Conservation (phyloP, 2,797 vertebrate genomes). For the Coluber constrictor region DNA sequence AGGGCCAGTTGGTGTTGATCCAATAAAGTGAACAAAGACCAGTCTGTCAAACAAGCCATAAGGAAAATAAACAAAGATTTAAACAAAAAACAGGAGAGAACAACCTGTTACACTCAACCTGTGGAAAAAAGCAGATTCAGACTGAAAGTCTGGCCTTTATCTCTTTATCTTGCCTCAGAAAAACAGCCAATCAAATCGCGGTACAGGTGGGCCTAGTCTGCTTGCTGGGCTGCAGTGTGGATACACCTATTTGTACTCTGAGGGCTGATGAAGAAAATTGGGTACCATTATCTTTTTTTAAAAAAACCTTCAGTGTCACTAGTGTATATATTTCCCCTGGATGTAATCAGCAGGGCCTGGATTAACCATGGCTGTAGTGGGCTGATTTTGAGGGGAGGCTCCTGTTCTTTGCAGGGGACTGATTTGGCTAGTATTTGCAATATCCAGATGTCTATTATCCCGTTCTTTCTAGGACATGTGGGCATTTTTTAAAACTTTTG, state of each 20-base stretch:
- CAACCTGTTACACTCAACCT: neutral
- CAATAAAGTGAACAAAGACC: neutral
- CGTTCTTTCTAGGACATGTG: neutral
- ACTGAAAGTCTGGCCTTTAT: neutral
- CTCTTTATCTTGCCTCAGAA: too few relatives aligned
- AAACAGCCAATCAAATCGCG: neutral
- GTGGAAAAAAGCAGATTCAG: neutral
- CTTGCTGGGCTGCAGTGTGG: too few relatives aligned
- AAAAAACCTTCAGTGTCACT: neutral
- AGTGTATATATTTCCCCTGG: neutral
- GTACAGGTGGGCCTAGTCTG: neutral
- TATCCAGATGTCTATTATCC: neutral
- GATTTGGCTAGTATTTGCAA: neutral
- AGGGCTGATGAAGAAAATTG: neutral
- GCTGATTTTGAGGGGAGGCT: neutral
- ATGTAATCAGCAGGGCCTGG: neutral
- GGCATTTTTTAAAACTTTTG: neutral
- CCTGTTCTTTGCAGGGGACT: neutral
- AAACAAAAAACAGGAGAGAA: neutral
- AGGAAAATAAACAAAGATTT: neutral
- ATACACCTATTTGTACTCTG: neutral
- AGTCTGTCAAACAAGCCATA: neutral
- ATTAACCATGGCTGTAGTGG: neutral
- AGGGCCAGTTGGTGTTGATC: neutral
- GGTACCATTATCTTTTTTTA: neutral